Conservation (phyloP, 2,113 vertebrate genomes). For the Ictidomys tridecemlineatus region DNA sequence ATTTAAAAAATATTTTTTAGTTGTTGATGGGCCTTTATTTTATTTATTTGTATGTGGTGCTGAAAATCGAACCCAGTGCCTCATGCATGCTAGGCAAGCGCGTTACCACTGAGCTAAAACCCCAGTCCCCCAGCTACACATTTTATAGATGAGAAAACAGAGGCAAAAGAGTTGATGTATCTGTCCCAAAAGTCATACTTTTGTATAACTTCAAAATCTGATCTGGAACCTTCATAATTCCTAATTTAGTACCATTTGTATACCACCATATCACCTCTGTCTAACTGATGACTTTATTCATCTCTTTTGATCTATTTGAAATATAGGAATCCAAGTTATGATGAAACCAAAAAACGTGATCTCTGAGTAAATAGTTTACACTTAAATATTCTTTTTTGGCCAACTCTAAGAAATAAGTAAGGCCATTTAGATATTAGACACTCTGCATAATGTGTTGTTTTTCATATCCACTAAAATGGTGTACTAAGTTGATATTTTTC, state of each 20-base stretch:
- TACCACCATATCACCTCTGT: background rate
- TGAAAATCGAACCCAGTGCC: no score
- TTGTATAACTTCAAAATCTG: background rate
- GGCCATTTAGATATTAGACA: background rate
- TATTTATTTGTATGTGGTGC: no score
- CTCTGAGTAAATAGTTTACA: background rate
- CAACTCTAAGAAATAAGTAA: constrained; percentile 59
- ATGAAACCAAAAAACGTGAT: background rate
- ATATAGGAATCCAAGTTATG: background rate
- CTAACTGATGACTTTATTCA: constrained; percentile 28
- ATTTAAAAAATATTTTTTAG: background rate
- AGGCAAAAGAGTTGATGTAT: background rate
- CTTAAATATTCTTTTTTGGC: constrained; percentile 47
- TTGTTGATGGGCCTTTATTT: no score
- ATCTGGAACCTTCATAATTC: constrained; percentile 2
- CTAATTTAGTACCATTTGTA: constrained; percentile 12
- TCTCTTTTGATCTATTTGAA: constrained; percentile 41
- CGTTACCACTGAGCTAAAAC: no score
- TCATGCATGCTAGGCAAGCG: no score
- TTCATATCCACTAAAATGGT: constrained; percentile 39
- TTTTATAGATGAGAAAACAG: background rate
- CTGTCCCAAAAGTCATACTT: background rate
- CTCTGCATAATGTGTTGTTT: background rate
- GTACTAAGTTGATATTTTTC: constrained; percentile 51
- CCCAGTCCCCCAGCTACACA: no score